Evolutionary conservation across 1,140 invertebrate genomes (phyloP), one percentile per base, ranked within the genome.

Genomic region (Panulirus ornatus): DNA sequence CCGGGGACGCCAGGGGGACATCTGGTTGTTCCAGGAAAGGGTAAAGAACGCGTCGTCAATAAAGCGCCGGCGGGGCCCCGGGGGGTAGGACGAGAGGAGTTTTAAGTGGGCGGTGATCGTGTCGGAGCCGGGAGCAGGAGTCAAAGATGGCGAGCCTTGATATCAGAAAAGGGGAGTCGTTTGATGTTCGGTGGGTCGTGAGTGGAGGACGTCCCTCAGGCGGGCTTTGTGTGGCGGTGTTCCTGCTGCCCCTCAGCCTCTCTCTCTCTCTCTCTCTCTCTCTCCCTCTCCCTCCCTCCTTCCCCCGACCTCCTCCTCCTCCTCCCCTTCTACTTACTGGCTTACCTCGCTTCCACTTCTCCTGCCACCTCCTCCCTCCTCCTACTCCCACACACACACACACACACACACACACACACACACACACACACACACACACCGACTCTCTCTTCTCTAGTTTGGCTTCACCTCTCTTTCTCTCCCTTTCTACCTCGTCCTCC

Each of bases 161-260:
- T 81, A 81, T 81, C 78, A 81, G 27, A 81, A 81, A 58, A 58
- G 58, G 27, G 22, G 36, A 30, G 11, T 81, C 47, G 78, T 81
- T 81, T 81, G 78, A 81, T 81, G 78, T 81, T 81, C 78, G 36
- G 78, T 58, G 78, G 78, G 36, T 58, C 47, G 78, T 81, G 78
- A 58, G 78, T 81, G 38, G 63, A 22, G 47, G 78, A 36, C 27
- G n/a, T 58, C 78, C 51, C 78, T 58, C n/a, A 30, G 78, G 54
- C 78, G 27, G 27, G n/a, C n/a, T n/a, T n/a, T n/a, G n/a, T n/a
- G n/a, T n/a, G n/a, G n/a, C n/a, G n/a, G n/a, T n/a, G n/a, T n/a
- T n/a, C 34, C 16, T 5, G 36, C 22, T 44, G n/a, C 16, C n/a
- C 19, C 38, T 5, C n/a, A n/a, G n/a, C n/a, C n/a, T 76, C 38